Evolutionary conservation across 2,888 invertebrate genomes (phyloP).

Genomic region (Horisme vitalbata): DNA sequence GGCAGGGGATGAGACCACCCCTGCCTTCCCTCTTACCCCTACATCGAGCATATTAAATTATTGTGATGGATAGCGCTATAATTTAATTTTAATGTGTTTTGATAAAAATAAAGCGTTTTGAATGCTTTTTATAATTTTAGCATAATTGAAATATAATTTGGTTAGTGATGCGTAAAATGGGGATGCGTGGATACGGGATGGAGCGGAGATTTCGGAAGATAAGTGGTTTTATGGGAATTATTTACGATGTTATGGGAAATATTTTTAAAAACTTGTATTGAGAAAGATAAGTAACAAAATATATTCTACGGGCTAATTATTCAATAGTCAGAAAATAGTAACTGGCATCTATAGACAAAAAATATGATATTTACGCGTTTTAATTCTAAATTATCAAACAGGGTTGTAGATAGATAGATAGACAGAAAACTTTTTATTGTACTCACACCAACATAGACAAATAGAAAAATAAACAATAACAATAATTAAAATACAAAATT

Average conservation of each 20-base stretch:
- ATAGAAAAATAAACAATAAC: too few species aligned
- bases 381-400: too few species aligned
- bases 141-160: constrained; percentile 50
- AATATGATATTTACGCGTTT: too few species aligned
- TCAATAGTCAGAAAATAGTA: too few species aligned
- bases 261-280: not conserved
- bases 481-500: too few species aligned
- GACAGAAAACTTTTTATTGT: too few species aligned
- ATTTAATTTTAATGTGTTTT: constrained; percentile 79
- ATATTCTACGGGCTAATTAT: too few species aligned
- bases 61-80: constrained; percentile 74
- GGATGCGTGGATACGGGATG: constrained; percentile 30
- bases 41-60: constrained; percentile 70
- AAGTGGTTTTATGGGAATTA: constrained; percentile 19
- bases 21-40: constrained; percentile 24
- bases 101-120: constrained; percentile 62
- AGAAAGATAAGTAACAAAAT: too few species aligned
- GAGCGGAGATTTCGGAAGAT: constrained; percentile 26
- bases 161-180: constrained; percentile 35
- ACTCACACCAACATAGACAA: too few species aligned
- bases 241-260: not conserved
- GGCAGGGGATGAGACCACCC: constrained; percentile 38
- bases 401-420: too few species aligned
- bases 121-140: constrained; percentile 41
- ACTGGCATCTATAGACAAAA: too few species aligned